Base-by-base conservation (phyloP, 1,140 invertebrate species). In the Aphidius ervi region DNA sequence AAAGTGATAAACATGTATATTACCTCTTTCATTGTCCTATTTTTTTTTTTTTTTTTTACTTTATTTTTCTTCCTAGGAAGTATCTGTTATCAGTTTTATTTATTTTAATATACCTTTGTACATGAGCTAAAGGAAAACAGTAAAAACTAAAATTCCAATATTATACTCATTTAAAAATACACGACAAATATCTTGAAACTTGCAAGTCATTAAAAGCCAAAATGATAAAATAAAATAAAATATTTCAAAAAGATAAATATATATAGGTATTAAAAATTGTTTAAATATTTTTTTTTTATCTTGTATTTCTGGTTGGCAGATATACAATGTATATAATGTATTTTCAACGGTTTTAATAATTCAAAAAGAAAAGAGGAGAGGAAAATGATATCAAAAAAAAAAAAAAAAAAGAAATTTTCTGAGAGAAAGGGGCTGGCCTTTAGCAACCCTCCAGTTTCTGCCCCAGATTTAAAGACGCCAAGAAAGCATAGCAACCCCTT, bases 391-490 rank as follows among this genome's bases (percentile, higher is more conserved):
- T 16, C 16, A 16, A 16, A 16, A 16, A 16, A 16, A 0, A 4
- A 9, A 16, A 16, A 16, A 16, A 16, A 48, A 58, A 54, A 60
- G 23, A 59, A 41, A 55, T 47, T 45, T 40, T 49, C 45, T 40
- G 8, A 31, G 45, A 40, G 47, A 66, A 66, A 66, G 68, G 67
- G 70, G 37, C 62, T 65, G 67, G 65, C 45, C 67, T 47, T 52
- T 54, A 42, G 6, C 48, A 64, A 67, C 65, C 65, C 68, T 63
- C 64, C 65, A 52, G 39, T 46, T 56, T 45, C 57, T 67, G 68
- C 63, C 63, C 70, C 61, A 69, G 66, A 70, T 72, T 68, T 45
- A 41, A 56, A 53, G 54, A 60, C 62, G 55, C 55, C 64, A 46
- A 43, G 60, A 46, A 31, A 31, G 16, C 52, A 54, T 41, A 41